Conservation (phyloP, 2,797 vertebrate genomes). For the Gymnocypris eckloni region DNA sequence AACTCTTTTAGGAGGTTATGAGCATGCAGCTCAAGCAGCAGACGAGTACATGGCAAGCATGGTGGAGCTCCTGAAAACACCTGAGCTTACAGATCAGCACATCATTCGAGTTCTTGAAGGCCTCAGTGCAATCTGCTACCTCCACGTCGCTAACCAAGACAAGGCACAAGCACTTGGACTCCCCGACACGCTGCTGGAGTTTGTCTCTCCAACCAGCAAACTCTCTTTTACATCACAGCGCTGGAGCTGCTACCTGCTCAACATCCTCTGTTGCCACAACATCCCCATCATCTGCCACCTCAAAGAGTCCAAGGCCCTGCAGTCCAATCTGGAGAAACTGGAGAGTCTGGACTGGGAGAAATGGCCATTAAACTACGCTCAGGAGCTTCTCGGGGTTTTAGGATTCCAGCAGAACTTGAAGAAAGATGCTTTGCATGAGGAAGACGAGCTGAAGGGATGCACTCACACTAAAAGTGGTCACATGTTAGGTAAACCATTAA, state of each 20-base stretch:
- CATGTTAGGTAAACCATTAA: background rate
- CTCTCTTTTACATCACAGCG: background rate
- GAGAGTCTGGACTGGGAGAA: constrained; percentile 50
- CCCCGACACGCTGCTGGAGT: constrained; percentile 4
- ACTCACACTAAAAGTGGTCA: background rate
- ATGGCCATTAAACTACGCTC: constrained; percentile 64
- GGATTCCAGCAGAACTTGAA: constrained; percentile 1
- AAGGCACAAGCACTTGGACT: constrained; percentile 8
- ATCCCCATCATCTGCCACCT: constrained; percentile 36
- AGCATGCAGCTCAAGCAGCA: background rate
- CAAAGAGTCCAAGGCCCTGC: background rate
- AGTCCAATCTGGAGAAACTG: constrained; percentile 49
- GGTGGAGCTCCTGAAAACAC: background rate
- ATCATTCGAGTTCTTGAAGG: background rate
- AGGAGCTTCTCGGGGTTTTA: constrained; percentile 57
- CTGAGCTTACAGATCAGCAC: background rate
- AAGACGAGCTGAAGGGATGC: background rate
- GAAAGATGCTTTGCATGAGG: background rate
- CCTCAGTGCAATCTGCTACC: background rate
- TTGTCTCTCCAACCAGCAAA: rapidly evolving
- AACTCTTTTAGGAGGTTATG: background rate
- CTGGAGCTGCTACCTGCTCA: constrained; percentile 62
- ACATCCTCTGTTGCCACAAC: constrained; percentile 3
- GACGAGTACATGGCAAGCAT: background rate
- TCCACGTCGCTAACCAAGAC: background rate